Evolutionary conservation across 1,140 invertebrate species (phyloP).

Genomic region (Ostrea denselamellosa): DNA sequence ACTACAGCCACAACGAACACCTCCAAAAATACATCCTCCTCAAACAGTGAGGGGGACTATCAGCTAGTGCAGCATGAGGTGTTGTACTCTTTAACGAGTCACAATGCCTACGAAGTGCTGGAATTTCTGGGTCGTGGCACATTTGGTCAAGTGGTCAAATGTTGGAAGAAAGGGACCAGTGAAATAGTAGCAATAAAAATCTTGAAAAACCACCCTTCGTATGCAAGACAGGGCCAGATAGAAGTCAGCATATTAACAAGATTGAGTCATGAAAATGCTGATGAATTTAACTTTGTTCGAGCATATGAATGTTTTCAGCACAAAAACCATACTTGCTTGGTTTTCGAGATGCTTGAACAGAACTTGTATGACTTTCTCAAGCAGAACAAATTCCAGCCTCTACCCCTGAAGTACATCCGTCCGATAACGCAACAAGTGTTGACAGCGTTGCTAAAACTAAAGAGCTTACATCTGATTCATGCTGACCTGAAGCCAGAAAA

Average conservation of each 20-base stretch:
- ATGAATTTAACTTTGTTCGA: conserved; percentile 98
- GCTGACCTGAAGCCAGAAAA: conserved; percentile 99
- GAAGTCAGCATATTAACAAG: conserved; percentile 98
- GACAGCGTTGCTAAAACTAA: conserved; percentile 97
- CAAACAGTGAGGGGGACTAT: conserved; percentile 92
- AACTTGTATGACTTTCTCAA: conserved; percentile 99
- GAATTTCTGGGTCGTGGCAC: conserved; percentile 99
- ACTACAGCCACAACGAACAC: conserved; percentile 87
- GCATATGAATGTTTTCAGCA: conserved; percentile 99
- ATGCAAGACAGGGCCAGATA: conserved; percentile 99
- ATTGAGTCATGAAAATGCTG: conserved; percentile 99
- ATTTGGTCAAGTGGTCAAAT: conserved; percentile 99
- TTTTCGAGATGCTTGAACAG: conserved; percentile 99
- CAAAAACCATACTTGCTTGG: conserved; percentile 99
- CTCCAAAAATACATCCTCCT: conserved; percentile 82
- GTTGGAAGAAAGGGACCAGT: conserved; percentile 99
- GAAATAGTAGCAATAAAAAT: conserved; percentile 99
- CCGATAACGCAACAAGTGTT: conserved; percentile 99
- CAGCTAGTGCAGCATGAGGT: conserved; percentile 99
- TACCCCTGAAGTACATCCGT: conserved; percentile 98
- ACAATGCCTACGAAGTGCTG: conserved; percentile 95
- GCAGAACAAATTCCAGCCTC: conserved; percentile 99
- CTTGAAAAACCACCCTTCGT: conserved; percentile 99
- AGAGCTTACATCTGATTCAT: conserved; percentile 99
- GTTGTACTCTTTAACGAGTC: conserved; percentile 91